phyloP scores from a whole-genome alignment of 1,140 invertebrate genomes.

The Macrobrachium nipponense region DNA sequence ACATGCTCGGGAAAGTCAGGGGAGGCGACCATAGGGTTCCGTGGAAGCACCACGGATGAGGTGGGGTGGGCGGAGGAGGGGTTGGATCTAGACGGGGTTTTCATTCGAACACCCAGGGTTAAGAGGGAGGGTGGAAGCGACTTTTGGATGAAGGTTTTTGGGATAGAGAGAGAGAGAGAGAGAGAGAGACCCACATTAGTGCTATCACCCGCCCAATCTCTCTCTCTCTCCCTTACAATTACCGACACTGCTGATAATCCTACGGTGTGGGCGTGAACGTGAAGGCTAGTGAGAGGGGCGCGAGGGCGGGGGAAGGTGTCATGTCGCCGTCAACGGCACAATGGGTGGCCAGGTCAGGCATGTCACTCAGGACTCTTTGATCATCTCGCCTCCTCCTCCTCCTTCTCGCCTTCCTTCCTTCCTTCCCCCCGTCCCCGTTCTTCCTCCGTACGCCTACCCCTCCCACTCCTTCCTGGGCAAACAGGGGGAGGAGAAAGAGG shows the following conservation, averaged over 20 bases:
- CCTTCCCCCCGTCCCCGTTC: too few relatives aligned
- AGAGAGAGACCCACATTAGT: background rate
- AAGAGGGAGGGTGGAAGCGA: conserved; percentile 42
- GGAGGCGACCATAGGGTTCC: too few relatives aligned
- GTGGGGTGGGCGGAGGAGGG: too few relatives aligned
- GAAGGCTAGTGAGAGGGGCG: conserved; percentile 20
- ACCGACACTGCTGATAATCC: too few relatives aligned
- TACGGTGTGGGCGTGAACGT: background rate
- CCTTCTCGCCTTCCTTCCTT: background rate
- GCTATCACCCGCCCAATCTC: background rate
- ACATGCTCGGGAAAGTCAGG: too few relatives aligned
- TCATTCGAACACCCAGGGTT: background rate
- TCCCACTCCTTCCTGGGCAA: background rate
- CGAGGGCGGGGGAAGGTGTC: background rate
- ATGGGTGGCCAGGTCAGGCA: background rate
- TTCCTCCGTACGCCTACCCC: background rate
- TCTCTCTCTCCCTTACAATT: background rate
- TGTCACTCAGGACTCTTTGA: background rate
- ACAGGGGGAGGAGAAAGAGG: background rate
- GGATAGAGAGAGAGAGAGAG: background rate
- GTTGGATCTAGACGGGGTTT: too few relatives aligned
- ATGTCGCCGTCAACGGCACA: too few relatives aligned
- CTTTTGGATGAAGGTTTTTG: background rate
- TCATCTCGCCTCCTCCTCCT: background rate
- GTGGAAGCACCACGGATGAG: too few relatives aligned